Evolutionary conservation across 2,797 vertebrate species (phyloP), one percentile per base, ranked within the genome.

Genomic region (Rallus crepitans): DNA sequence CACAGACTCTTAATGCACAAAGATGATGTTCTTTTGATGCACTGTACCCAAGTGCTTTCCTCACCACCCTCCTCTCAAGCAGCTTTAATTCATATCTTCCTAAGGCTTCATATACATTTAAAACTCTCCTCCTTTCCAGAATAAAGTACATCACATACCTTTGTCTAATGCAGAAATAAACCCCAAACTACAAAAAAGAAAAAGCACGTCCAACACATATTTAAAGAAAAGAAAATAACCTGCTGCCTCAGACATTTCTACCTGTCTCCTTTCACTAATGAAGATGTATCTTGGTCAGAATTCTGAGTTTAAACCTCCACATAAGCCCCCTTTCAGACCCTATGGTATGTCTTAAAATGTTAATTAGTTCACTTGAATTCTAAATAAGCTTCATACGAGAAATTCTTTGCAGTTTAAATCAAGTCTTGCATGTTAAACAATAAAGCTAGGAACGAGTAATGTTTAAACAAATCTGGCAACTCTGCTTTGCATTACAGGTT

Each of bases 401-500:
- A 93, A 92, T 63, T 84, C 50, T 40, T 37, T 3, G 0, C 25
- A 33, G 72, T 33, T 64, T 37, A 83, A 78, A 33, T 16, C 9
- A 33, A 86, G 31, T n/a, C 50, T 71, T 61, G 12, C 27, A 73
- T 37, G 60, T 39, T 73, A 59, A 95, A 84, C 70, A 90, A 78
- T 76, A 88, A 76, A 90, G 40, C 35, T 17, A 53, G 60, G 60
- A 92, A 77, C 27, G 56, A 80, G 37, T 27, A 59, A 40, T 19
- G 45, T 40, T 87, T 77, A 94, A 92, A 59, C 63, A 78, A 78
- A 86, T 16, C 24, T 9, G 13, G 20, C 23, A 75, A 12, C 53
- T 79, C 77, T 71, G 72, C 76, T 94, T 57, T 90, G 82, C 69
- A 42, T 81, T 68, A 68, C 72, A 88, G 87, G 87, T 91, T 81